Conservation (phyloP, 2,113 vertebrate genomes). For the Petrocephalus zakoni region DNA sequence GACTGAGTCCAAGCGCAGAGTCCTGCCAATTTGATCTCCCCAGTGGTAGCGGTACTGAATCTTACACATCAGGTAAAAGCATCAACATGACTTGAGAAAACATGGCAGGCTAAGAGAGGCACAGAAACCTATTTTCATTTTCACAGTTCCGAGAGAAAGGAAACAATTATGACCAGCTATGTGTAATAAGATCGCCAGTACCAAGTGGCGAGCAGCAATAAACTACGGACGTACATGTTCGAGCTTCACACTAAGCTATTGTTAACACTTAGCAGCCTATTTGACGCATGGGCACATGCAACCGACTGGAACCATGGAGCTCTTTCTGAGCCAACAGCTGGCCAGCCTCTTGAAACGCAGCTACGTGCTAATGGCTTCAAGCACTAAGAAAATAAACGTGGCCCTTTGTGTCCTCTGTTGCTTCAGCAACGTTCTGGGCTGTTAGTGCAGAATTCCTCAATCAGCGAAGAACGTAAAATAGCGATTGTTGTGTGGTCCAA, state of each 20-base stretch:
- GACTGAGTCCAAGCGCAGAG: not conserved
- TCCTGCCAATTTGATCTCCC: conserved; percentile 4
- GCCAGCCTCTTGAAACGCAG: conserved; percentile 48
- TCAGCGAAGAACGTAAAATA: conserved; percentile 61
- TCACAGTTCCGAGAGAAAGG: not conserved
- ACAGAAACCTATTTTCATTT: not conserved
- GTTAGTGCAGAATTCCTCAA: conserved; percentile 62
- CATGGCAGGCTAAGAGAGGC: conserved; percentile 4
- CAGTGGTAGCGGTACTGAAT: not conserved
- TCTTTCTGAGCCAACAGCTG: conserved; percentile 18
- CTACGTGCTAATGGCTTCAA: conserved; percentile 58
- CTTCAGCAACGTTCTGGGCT: conserved; percentile 39
- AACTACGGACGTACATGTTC: not conserved
- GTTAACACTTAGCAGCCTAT: conserved; percentile 39
- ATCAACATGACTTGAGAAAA: conserved; percentile 13
- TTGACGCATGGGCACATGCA: conserved; percentile 37
- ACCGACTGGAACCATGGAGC: not conserved
- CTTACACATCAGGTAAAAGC: conserved; percentile 10
- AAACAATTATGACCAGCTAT: not conserved
- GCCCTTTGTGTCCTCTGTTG: conserved; percentile 55
- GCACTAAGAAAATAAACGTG: conserved; percentile 58
- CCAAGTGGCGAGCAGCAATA: not conserved
- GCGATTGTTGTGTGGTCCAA: conserved; percentile 51
- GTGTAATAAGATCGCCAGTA: not conserved
- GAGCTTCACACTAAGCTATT: not conserved